A percentile compares a stretch with the other conserved stretches of the same genome.
phyloP scores from a whole-genome alignment of 2,888 invertebrate species.

The Scaptomyza tumidula region DNA sequence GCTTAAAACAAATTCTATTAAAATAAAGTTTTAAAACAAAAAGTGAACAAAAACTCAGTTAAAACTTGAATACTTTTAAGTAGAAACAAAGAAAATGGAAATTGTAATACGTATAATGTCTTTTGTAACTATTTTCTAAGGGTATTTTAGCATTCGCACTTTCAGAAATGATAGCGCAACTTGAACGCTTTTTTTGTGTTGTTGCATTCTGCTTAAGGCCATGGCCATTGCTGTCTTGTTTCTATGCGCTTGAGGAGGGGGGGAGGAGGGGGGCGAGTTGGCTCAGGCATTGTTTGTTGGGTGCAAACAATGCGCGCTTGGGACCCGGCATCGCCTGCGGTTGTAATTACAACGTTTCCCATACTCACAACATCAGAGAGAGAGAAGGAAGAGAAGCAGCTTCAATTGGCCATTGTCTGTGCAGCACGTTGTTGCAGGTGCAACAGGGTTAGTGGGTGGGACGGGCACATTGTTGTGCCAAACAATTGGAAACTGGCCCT shows the following conservation, averaged over 20 bases:
- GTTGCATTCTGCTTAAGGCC: conserved; percentile 58
- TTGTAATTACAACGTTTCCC: conserved; percentile 71
- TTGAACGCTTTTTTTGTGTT: not conserved
- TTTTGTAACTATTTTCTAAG: not conserved
- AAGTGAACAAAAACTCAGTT: no score
- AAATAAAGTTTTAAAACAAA: no score
- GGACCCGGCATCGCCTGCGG: conserved; percentile 46
- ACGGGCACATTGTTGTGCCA: conserved; percentile 52
- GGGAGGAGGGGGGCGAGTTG: not conserved
- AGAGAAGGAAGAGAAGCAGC: conserved; percentile 23
- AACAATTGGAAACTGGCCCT: conserved; percentile 64
- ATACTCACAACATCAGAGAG: conserved; percentile 13
- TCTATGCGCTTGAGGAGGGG: not conserved
- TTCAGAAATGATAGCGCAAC: not conserved
- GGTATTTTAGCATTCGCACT: not conserved
- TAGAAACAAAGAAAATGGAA: not conserved
- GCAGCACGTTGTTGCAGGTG: conserved; percentile 36
- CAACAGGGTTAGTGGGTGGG: conserved; percentile 30
- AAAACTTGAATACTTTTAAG: conserved; percentile 2
- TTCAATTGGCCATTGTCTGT: conserved; percentile 75
- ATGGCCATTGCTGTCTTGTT: conserved; percentile 38
- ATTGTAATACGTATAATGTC: not conserved
- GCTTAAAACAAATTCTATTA: no score
- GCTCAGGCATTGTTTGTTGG: conserved; percentile 35
- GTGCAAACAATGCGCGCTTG: conserved; percentile 49